Conservation (phyloP, 2,888 invertebrate genomes). For the Lathronympha strigana region DNA sequence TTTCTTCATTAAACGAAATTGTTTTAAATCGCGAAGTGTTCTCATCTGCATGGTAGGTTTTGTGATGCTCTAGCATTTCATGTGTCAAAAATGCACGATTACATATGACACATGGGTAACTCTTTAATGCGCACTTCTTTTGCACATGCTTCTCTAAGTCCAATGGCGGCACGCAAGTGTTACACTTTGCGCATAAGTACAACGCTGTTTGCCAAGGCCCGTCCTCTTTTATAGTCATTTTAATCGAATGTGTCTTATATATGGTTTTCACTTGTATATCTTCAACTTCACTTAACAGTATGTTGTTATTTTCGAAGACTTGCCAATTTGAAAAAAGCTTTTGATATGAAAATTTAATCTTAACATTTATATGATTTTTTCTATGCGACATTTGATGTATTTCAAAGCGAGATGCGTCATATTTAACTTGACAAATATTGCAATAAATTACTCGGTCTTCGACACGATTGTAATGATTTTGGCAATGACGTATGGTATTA, state of each 20-base stretch:
- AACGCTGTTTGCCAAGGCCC: constrained; percentile 17
- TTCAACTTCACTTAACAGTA: constrained; percentile 2
- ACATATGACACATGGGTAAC: not conserved
- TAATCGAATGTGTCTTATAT: constrained; percentile 6
- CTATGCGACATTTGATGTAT: constrained; percentile 4
- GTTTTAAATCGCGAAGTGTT: constrained; percentile 1
- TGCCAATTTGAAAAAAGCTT: constrained; percentile 22
- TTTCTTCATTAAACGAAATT: constrained; percentile 9
- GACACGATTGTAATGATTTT: constrained; percentile 15
- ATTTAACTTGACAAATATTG: constrained; percentile 15
- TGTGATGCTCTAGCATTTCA: constrained; percentile 9
- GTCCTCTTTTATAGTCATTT: constrained; percentile 7
- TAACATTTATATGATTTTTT: not conserved
- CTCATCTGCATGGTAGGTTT: constrained; percentile 10
- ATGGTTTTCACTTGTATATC: constrained; percentile 15
- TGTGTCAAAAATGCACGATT: not conserved
- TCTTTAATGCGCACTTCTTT: not conserved
- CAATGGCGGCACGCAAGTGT: constrained; percentile 2
- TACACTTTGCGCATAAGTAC: constrained; percentile 14
- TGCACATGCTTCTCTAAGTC: constrained; percentile 14
- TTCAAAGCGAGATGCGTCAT: constrained; percentile 8
- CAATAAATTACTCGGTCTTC: constrained; percentile 19
- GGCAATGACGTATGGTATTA: constrained; percentile 14
- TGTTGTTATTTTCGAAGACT: constrained; percentile 3
- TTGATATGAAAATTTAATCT: constrained; percentile 14